Percentiles rank a stretch among this genome's conserved stretches.
Conservation (phyloP, 2,113 vertebrate genomes). For the Pholis gunnellus region DNA sequence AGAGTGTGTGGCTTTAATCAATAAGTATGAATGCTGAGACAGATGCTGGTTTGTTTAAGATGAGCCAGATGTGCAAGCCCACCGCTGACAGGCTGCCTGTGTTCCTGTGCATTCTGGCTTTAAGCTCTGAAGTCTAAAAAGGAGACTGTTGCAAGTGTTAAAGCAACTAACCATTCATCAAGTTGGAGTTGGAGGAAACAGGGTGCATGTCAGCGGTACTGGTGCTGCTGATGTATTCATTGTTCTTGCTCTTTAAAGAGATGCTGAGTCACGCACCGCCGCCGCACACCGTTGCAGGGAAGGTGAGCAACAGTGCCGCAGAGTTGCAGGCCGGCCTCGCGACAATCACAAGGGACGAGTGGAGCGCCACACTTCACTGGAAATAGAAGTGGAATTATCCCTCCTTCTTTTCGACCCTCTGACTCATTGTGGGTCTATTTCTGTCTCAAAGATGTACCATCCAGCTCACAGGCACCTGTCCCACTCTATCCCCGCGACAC, state of each 20-base stretch:
- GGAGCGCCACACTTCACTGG: slow-evolving; percentile 47
- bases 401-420: slow-evolving; percentile 71
- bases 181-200: not conserved
- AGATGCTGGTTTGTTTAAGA: not conserved
- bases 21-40: not conserved
- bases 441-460: slow-evolving; percentile 58
- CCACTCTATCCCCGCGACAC: slow-evolving; percentile 34
- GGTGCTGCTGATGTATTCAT: slow-evolving; percentile 1
- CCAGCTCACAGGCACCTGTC: slow-evolving; percentile 75
- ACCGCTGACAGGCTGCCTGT: not conserved
- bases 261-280: slow-evolving; percentile 14
- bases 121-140: not conserved
- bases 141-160: not conserved
- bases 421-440: slow-evolving; percentile 82
- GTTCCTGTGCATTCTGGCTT: not conserved
- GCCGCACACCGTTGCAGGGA: slow-evolving; percentile 42
- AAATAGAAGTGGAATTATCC: slow-evolving; percentile 76
- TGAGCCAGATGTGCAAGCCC: not conserved
- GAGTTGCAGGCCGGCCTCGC: slow-evolving; percentile 32
- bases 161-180: not conserved
- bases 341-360: slow-evolving; percentile 60
- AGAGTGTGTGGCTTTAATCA: not conserved
- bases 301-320: slow-evolving; percentile 46
- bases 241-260: slow-evolving; percentile 19
- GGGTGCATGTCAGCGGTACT: not conserved